These are phyloP conservation scores for Pseudonaja textilis DNA, from an alignment of 2,113 vertebrate species.

Conservation along the genomic window DNA sequence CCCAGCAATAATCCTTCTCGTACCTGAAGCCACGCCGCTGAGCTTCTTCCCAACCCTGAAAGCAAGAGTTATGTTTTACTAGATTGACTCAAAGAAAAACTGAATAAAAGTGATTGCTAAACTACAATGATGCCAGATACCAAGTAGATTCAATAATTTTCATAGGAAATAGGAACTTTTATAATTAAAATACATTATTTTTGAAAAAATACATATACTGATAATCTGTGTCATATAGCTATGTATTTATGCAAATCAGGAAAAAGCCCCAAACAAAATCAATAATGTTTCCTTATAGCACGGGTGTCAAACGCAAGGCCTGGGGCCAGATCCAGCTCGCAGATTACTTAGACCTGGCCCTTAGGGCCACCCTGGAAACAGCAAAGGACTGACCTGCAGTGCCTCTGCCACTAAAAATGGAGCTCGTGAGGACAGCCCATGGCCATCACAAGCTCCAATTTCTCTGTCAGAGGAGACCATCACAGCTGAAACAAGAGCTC, in stretches of 20 bases:
- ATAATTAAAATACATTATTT: neutral
- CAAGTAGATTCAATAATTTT: neutral
- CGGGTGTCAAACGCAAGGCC: no score
- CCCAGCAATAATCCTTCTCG: conserved; percentile 95
- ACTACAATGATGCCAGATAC: neutral
- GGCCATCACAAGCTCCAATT: no score
- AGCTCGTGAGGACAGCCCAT: no score
- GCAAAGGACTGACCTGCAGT: no score
- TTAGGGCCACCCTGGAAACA: no score
- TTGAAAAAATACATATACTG: neutral
- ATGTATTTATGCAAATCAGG: neutral
- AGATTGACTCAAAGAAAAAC: neutral
- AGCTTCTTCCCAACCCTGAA: conserved; percentile 92
- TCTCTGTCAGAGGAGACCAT: no score
- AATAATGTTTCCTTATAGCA: neutral
- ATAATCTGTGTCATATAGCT: neutral
- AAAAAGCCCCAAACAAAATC: neutral
- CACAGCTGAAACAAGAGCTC: no score
- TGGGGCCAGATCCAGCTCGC: no score
- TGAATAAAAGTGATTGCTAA: accelerated
- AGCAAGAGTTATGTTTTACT: conserved; percentile 10
- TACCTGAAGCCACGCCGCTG: conserved; percentile 79
- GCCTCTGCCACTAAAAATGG: no score
- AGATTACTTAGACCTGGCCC: no score
- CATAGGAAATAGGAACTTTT: neutral